These are phyloP conservation scores for Callorhinus ursinus DNA, from an alignment of 2,113 vertebrate genomes.

Conservation along the genomic window DNA sequence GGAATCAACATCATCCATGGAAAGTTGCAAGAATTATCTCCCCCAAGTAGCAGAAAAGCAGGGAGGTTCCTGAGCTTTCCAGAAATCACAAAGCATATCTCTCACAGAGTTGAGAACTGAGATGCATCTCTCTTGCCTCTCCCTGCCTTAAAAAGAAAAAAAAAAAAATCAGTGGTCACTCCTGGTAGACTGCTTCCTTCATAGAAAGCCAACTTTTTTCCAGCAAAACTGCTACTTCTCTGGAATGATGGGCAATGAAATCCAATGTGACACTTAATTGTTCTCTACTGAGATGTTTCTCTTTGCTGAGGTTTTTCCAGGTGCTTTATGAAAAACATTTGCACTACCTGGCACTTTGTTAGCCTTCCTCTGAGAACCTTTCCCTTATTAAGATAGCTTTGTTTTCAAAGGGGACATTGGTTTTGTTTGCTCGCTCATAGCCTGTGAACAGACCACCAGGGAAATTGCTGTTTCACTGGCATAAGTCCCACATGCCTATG, in stretches of 20 bases:
- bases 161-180: constrained; percentile 19
- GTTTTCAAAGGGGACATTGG: constrained; percentile 18
- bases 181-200: neutral
- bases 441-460: constrained; percentile 40
- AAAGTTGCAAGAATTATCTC: neutral
- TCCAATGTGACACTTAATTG: neutral
- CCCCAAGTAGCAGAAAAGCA: neutral
- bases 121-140: neutral
- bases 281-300: neutral
- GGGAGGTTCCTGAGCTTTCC: neutral
- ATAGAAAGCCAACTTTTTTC: neutral
- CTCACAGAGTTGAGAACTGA: neutral
- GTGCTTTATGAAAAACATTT: neutral
- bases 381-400: neutral
- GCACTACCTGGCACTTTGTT: neutral
- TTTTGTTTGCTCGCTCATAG: neutral
- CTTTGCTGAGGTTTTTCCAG: neutral
- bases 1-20: neutral
- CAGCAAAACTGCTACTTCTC: neutral
- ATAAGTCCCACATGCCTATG: constrained; percentile 60
- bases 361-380: neutral
- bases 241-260: neutral
- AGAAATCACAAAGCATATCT: neutral
- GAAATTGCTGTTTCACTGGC: constrained; percentile 69
- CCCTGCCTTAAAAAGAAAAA: neutral